Conservation (phyloP, 2,113 vertebrate species). For the Saccopteryx bilineata region DNA sequence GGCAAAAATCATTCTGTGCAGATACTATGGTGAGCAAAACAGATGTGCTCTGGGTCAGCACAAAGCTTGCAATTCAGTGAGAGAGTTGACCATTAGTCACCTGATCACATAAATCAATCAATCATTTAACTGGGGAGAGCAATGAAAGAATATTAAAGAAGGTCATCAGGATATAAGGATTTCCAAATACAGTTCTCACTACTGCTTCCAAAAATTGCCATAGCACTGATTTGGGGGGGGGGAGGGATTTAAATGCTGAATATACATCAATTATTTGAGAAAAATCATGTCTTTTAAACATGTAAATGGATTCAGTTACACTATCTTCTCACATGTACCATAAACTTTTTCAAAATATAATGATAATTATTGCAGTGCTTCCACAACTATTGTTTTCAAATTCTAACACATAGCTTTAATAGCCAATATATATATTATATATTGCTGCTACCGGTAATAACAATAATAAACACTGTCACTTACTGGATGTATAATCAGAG, state of each 20-base stretch:
- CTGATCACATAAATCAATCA: neutral
- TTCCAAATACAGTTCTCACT: neutral
- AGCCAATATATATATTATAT: neutral
- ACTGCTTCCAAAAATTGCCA: neutral
- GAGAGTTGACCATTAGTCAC: neutral
- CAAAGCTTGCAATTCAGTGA: neutral
- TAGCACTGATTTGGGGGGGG: neutral
- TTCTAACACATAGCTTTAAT: slow-evolving; percentile 5
- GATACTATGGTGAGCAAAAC: neutral
- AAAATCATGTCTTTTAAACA: neutral
- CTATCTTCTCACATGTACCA: neutral
- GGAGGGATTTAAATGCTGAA: neutral
- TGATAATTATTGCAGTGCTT: neutral
- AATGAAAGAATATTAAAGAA: neutral
- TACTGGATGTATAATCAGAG: neutral
- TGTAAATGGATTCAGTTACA: neutral
- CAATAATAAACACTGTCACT: neutral
- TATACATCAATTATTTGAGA: neutral
- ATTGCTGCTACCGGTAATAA: neutral
- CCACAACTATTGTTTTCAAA: slow-evolving; percentile 13
- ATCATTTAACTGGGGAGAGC: neutral
- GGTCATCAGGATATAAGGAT: neutral
- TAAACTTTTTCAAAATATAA: slow-evolving; percentile 1
- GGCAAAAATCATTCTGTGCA: neutral
- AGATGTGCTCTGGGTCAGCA: neutral